phyloP scores from a whole-genome alignment of 2,797 vertebrate species.

The Denticeps clupeoides region DNA sequence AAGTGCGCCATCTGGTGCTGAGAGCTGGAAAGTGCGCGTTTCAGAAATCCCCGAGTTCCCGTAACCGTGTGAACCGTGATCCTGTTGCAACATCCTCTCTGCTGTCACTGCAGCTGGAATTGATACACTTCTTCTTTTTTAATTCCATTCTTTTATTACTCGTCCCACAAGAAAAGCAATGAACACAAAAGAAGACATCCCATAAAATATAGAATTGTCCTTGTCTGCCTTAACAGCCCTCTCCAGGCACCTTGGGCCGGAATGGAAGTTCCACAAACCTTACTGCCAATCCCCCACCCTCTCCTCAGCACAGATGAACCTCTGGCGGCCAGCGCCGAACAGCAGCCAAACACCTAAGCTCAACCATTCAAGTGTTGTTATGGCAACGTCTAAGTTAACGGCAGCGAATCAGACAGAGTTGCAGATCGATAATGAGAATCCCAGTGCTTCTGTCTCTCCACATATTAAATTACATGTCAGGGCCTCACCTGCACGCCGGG shows the following conservation, averaged over 20 bases:
- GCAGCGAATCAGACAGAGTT: constrained; percentile 18
- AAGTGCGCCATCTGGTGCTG: constrained; percentile 37
- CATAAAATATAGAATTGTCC: too few species aligned
- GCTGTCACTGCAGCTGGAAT: too few species aligned
- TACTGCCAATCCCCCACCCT: not conserved
- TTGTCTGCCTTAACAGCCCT: too few species aligned
- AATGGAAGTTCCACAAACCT: not conserved
- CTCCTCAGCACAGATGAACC: not conserved
- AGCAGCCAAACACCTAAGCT: constrained; percentile 21
- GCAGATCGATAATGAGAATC: constrained; percentile 27
- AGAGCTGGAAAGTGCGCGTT: not conserved
- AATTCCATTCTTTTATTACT: too few species aligned
- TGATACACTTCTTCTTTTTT: too few species aligned
- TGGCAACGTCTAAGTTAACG: constrained; percentile 34
- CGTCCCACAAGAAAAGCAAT: too few species aligned
- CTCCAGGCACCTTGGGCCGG: constrained; percentile 10
- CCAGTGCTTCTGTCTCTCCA: constrained; percentile 13
- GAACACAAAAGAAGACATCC: too few species aligned
- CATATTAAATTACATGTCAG: constrained; percentile 28
- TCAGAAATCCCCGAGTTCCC: too few species aligned
- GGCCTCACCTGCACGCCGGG: constrained; percentile 19
- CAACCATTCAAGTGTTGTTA: constrained; percentile 33
- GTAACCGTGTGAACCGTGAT: too few species aligned
- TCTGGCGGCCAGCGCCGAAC: not conserved
- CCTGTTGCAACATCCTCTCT: too few species aligned